Base-by-base conservation (phyloP, 2,888 invertebrate genomes). In the Crepidodera aurea region DNA sequence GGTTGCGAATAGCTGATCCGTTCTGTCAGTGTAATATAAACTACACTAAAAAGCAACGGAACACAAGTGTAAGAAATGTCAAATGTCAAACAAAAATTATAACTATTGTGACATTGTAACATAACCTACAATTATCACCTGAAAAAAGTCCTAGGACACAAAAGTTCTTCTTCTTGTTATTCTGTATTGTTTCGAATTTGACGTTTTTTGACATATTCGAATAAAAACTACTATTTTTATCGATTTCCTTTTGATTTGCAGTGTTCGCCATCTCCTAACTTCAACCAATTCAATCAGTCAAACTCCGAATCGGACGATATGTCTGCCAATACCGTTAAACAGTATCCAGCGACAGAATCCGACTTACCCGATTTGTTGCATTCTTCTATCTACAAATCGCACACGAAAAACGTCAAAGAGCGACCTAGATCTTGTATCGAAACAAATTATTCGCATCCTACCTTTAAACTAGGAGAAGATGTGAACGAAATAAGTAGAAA, bases 371-470 rank as follows among this genome's bases (percentile, higher is more conserved):
- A 87, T 73, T 76, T 87, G 22, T 75, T 87, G 25, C 67, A 54
- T 32, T 85, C 86, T 66, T 86, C 87, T 1, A 84, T 84, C 3
- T 79, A 83, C 16, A 84, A 83, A 76, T 65, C 66, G 3, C 83
- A 83, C 12, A 32, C 34, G 1, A 63, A 64, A 39, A 55, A 46
- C 13, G 62, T 64, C 2, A 74, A 85, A 77, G 83, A 84, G 71
- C 83, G 91, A 66, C 90, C 91, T 1, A 84, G 89, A 53, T 90
- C 90, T 0, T 91, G 90, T 74, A 85, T 90, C n/a, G 87, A 89
- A 73, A 85, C 85, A 56, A 77, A 67, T 57, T 72, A 72, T 5
- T 70, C 72, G 3, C 77, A 76, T 67, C 74, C 78, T 0, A 77
- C 68, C 25, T 82, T 80, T 63, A 80, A 78, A 70, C 69, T 81